phyloP scores from a whole-genome alignment of 2,888 invertebrate genomes.

The Timema cristinae region DNA sequence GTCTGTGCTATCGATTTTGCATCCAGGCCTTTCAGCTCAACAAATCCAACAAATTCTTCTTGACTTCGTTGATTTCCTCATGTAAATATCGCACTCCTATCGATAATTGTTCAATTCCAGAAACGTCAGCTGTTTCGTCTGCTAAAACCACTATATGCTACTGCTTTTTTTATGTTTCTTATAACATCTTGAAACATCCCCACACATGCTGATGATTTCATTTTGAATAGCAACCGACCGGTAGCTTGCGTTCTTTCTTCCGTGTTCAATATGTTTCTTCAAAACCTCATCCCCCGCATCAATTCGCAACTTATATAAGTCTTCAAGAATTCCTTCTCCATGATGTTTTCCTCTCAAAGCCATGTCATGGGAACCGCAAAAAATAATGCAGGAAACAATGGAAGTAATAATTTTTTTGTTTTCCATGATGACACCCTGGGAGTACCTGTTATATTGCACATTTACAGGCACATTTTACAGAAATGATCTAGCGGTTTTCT shows the following conservation, averaged over 20 bases:
- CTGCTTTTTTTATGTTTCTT: slow-evolving; percentile 29
- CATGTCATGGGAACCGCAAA: slow-evolving; percentile 20
- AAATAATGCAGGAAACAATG: slow-evolving; percentile 26
- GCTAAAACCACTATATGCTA: slow-evolving; percentile 34
- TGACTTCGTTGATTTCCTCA: slow-evolving; percentile 32
- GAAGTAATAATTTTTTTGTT: slow-evolving; percentile 34
- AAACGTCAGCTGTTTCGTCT: slow-evolving; percentile 36
- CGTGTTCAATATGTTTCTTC: slow-evolving; percentile 36
- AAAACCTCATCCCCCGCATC: slow-evolving; percentile 36
- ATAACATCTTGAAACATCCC: slow-evolving; percentile 30
- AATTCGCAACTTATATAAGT: slow-evolving; percentile 34
- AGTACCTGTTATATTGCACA: slow-evolving; percentile 27
- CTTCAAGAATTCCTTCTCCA: slow-evolving; percentile 33
- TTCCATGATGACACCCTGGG: slow-evolving; percentile 27
- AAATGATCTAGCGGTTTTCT: slow-evolving; percentile 36
- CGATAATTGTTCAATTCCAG: slow-evolving; percentile 36
- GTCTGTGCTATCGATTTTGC: slow-evolving; percentile 34
- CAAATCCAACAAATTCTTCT: slow-evolving; percentile 38
- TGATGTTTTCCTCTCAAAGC: slow-evolving; percentile 27
- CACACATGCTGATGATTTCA: slow-evolving; percentile 38
- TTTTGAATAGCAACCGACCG: slow-evolving; percentile 39
- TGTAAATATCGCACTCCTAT: slow-evolving; percentile 35
- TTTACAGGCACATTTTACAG: slow-evolving; percentile 33
- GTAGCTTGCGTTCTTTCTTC: slow-evolving; percentile 37
- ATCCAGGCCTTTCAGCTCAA: slow-evolving; percentile 33